Conservation (phyloP, 2,888 invertebrate genomes). For the Slavum lentiscoides region DNA sequence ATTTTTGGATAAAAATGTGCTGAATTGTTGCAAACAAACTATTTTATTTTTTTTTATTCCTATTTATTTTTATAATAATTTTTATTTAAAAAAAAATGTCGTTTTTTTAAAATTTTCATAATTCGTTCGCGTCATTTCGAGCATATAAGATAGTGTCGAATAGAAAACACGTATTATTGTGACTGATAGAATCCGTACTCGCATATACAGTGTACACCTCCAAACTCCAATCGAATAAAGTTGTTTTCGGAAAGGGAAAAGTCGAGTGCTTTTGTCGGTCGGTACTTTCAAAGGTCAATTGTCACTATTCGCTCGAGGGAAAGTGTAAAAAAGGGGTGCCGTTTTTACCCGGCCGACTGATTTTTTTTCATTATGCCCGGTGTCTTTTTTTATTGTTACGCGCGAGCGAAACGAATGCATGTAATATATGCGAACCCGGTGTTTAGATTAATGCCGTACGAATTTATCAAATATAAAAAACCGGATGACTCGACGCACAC, state of each 20-base stretch:
- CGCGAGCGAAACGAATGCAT: conserved; percentile 5
- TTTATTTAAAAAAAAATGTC: too few species aligned
- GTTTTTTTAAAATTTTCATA: too few species aligned
- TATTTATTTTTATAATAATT: too few species aligned
- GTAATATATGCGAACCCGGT: not conserved
- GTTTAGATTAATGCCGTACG: not conserved
- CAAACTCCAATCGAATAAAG: conserved; percentile 20
- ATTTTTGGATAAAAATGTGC: too few species aligned
- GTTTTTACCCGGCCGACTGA: conserved; percentile 5
- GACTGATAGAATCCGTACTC: not conserved
- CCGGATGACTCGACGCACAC: conserved; percentile 17
- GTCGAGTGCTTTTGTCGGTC: conserved; percentile 23
- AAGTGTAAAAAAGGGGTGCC: conserved; percentile 31
- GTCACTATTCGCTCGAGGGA: conserved; percentile 30
- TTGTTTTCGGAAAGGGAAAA: not conserved
- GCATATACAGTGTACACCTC: not conserved
- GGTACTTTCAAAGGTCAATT: conserved; percentile 38
- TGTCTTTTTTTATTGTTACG: conserved; percentile 7
- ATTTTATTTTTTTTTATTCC: too few species aligned
- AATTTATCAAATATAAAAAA: conserved; percentile 15
- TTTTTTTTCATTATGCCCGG: conserved; percentile 24
- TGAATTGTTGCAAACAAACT: too few species aligned
- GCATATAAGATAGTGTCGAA: not conserved
- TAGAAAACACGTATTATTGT: not conserved
- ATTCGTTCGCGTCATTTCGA: not conserved